Evolutionary conservation across 2,888 invertebrate genomes (phyloP).

Genomic region (Halictus quadricinctus): DNA sequence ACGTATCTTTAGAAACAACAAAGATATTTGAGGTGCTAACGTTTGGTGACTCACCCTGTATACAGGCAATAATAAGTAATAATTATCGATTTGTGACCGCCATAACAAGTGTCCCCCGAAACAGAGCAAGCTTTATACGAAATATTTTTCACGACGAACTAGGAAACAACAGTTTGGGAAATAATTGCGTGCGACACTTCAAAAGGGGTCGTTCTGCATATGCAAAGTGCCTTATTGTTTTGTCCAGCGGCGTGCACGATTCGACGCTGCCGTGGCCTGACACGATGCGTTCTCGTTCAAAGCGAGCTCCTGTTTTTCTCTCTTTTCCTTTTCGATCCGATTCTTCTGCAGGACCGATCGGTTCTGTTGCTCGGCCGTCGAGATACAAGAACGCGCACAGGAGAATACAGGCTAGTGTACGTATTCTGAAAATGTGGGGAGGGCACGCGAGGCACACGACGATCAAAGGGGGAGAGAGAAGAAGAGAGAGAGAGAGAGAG

Average conservation of each 20-base stretch:
- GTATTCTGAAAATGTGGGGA: conserved; percentile 23
- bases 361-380: conserved; percentile 26
- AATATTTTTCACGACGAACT: neutral
- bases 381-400: conserved; percentile 33
- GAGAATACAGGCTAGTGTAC: neutral
- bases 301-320: neutral
- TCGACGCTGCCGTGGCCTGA: conserved; percentile 19
- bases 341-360: conserved; percentile 42
- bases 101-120: too few species aligned
- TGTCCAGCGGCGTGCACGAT: conserved; percentile 8
- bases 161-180: too few species aligned
- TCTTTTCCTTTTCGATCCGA: conserved; percentile 13
- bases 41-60: too few species aligned
- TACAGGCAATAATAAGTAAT: too few species aligned
- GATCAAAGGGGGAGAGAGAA: neutral
- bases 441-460: neutral
- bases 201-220: too few species aligned
- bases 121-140: neutral
- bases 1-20: too few species aligned
- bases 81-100: too few species aligned
- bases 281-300: conserved; percentile 25
- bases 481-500: neutral
- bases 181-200: neutral
- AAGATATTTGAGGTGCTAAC: too few species aligned
- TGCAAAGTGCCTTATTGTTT: too few species aligned